Conservation (phyloP, 2,113 vertebrate species). For the Microtus oregoni region DNA sequence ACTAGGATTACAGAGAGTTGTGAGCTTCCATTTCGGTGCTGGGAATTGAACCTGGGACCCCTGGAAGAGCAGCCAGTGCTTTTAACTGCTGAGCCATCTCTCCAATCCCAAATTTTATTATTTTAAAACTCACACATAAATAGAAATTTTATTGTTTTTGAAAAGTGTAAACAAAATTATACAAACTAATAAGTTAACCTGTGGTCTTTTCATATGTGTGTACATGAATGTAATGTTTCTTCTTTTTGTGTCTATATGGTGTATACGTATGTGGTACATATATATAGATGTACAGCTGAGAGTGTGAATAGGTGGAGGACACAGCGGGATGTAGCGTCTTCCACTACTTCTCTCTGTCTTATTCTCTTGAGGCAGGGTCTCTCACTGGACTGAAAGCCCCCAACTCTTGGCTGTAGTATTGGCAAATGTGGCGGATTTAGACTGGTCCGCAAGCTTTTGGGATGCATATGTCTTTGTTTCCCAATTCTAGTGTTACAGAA, state of each 20-base stretch:
- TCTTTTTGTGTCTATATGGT: not conserved
- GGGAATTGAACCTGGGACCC: not conserved
- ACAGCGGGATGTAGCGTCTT: not conserved
- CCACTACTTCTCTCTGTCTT: not conserved
- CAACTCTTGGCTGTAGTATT: not conserved
- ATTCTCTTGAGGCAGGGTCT: not conserved
- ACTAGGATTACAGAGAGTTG: not conserved
- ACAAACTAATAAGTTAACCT: not conserved
- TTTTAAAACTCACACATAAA: not conserved
- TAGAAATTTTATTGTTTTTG: not conserved
- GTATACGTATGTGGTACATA: not conserved
- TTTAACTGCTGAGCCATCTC: not conserved
- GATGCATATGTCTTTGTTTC: not conserved
- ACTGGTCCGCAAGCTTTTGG: not conserved
- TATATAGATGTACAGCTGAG: too few species aligned
- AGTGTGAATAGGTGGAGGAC: not conserved
- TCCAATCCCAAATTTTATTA: not conserved
- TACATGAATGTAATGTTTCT: not conserved
- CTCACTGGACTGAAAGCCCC: not conserved
- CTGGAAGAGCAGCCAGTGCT: not conserved
- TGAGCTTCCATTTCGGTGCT: not conserved
- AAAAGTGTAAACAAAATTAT: not conserved
- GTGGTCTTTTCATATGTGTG: not conserved
- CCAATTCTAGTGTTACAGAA: not conserved
- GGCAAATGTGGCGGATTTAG: not conserved